Percentiles rank a stretch among this genome's conserved stretches.
phyloP scores from a whole-genome alignment of 2,797 vertebrate genomes.

The Thamnophis elegans region DNA sequence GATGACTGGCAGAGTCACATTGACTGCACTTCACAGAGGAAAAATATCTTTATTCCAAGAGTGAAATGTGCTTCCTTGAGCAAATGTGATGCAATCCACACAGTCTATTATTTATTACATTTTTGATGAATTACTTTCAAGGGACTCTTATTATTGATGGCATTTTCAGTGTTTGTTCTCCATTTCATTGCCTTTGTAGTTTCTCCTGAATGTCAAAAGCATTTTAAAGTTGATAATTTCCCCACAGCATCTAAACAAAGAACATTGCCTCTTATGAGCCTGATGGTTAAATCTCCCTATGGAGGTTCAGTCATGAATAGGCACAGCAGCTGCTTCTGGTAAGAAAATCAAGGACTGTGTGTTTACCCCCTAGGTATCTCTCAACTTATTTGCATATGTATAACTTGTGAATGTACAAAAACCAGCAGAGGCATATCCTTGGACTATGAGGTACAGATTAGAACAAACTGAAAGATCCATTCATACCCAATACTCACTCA shows the following conservation, averaged over 20 bases:
- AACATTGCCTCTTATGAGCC: neutral
- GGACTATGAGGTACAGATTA: neutral
- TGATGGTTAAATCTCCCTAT: neutral
- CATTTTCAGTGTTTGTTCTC: neutral
- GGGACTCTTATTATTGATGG: neutral
- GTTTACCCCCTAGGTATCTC: neutral
- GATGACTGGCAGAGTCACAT: neutral
- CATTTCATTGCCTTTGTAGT: neutral
- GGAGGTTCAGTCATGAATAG: neutral
- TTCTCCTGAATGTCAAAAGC: neutral
- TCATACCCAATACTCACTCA: neutral
- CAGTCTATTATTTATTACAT: neutral
- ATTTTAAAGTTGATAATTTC: neutral
- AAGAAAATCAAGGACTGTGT: neutral
- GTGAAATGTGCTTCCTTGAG: neutral
- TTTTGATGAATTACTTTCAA: neutral
- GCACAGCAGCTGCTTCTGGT: neutral
- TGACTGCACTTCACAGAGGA: neutral
- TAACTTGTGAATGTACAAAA: neutral
- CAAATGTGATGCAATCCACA: neutral
- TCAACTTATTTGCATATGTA: neutral
- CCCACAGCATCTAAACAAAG: neutral
- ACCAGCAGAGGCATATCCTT: neutral
- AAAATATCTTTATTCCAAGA: neutral
- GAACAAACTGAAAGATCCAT: neutral